phyloP scores from a whole-genome alignment of 2,113 vertebrate genomes.

The Lophotis ruficrista region DNA sequence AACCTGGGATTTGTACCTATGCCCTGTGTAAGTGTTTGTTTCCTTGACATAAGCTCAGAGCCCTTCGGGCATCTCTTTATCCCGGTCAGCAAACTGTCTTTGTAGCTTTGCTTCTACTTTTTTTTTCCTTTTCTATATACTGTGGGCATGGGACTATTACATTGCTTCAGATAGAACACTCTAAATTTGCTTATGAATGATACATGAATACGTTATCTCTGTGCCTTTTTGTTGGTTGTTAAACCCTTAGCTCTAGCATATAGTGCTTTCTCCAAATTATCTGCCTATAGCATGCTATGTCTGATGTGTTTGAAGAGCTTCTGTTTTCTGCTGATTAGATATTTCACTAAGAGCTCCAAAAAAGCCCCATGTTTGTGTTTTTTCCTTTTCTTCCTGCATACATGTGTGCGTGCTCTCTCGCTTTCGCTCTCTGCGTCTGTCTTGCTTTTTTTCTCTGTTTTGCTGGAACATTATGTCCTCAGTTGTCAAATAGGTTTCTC shows the following conservation, averaged over 20 bases:
- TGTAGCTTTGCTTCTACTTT: neutral
- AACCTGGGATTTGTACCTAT: neutral
- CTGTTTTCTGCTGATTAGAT: conserved; percentile 49
- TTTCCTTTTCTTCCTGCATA: neutral
- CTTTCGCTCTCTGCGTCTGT: neutral
- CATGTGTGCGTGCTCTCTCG: neutral
- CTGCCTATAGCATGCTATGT: neutral
- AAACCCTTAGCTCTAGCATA: neutral
- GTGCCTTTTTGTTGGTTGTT: neutral
- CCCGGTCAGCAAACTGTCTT: neutral
- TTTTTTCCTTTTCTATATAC: neutral
- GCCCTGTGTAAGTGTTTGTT: neutral
- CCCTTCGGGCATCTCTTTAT: neutral
- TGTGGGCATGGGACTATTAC: neutral
- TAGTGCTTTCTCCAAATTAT: neutral
- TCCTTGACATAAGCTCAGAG: neutral
- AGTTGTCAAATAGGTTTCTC: conserved; percentile 57
- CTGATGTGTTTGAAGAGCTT: conserved; percentile 45
- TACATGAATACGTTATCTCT: neutral
- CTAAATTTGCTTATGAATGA: neutral
- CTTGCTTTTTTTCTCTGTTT: neutral
- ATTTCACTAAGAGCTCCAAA: conserved; percentile 14
- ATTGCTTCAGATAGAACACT: neutral
- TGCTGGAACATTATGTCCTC: conserved; percentile 30
- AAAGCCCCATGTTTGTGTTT: neutral